Evolutionary conservation across 2,113 vertebrate species (phyloP).

Genomic region (Chaenogobius annularis): DNA sequence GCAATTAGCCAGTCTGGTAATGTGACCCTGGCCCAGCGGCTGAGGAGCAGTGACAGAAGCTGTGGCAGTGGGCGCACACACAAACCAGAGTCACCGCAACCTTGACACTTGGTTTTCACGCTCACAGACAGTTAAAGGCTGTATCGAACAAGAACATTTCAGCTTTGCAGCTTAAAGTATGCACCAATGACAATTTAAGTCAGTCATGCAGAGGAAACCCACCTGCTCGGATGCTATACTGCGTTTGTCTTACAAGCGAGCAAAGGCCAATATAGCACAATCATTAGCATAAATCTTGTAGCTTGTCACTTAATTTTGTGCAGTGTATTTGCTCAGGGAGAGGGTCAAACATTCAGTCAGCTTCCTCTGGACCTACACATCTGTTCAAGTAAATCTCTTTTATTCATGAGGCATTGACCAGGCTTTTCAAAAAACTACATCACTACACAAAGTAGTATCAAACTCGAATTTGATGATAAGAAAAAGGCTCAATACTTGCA

Average conservation of each 20-base stretch:
- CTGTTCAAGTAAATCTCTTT: conserved; percentile 3
- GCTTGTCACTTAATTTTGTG: neutral
- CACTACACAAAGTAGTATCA: too few species aligned
- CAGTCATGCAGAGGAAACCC: conserved; percentile 36
- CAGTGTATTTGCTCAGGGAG: neutral
- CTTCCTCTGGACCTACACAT: neutral
- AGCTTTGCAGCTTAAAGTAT: neutral
- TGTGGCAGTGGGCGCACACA: neutral
- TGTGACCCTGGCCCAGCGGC: conserved; percentile 16
- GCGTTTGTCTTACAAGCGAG: neutral
- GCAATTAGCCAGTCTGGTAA: conserved; percentile 8
- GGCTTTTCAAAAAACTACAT: neutral
- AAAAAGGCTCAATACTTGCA: too few species aligned
- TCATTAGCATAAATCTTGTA: neutral
- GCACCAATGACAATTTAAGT: conserved; percentile 9
- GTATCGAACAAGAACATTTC: conserved; percentile 21
- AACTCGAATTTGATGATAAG: too few species aligned
- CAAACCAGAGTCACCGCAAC: conserved; percentile 16
- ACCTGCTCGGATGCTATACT: conserved; percentile 19
- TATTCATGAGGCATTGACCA: neutral
- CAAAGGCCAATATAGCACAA: neutral
- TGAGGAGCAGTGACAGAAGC: conserved; percentile 1
- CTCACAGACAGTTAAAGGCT: conserved; percentile 21
- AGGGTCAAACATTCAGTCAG: neutral
- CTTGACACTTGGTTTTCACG: conserved; percentile 20